phyloP scores from a whole-genome alignment of 2,113 vertebrate species.

The Patagioenas fasciata region DNA sequence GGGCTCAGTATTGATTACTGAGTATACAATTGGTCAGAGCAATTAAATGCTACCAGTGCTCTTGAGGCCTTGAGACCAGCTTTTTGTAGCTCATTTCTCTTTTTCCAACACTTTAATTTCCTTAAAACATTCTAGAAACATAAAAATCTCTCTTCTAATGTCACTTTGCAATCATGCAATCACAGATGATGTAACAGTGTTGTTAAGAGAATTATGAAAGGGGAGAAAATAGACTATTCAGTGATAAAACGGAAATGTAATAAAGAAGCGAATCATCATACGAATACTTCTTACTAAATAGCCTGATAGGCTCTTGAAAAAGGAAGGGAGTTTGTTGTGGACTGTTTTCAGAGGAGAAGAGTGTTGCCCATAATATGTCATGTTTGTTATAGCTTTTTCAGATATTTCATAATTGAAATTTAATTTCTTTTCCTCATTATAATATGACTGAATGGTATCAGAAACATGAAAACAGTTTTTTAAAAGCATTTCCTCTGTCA shows the following conservation, averaged over 20 bases:
- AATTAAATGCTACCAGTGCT: not conserved
- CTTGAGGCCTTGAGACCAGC: not conserved
- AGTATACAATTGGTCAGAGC: not conserved
- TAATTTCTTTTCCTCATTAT: slow-evolving; percentile 45
- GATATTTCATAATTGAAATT: slow-evolving; percentile 39
- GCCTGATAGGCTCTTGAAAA: not conserved
- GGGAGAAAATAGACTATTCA: not conserved
- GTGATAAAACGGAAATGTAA: not conserved
- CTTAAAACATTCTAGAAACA: not conserved
- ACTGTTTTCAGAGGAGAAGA: not conserved
- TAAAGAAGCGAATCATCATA: not conserved
- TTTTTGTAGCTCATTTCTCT: not conserved
- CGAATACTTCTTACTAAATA: not conserved
- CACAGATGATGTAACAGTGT: not conserved
- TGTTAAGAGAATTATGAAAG: not conserved
- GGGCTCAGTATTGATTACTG: rapidly evolving
- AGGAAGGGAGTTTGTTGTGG: not conserved
- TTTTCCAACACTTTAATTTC: not conserved
- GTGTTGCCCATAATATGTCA: not conserved
- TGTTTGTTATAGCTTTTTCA: slow-evolving; percentile 47
- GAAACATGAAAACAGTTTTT: not conserved
- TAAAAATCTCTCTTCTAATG: not conserved
- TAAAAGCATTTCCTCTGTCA: not conserved
- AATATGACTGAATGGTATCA: not conserved
- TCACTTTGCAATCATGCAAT: not conserved